Evolutionary conservation across 2,888 invertebrate genomes (phyloP).

Genomic region (Exephanes ischioxanthus): DNA sequence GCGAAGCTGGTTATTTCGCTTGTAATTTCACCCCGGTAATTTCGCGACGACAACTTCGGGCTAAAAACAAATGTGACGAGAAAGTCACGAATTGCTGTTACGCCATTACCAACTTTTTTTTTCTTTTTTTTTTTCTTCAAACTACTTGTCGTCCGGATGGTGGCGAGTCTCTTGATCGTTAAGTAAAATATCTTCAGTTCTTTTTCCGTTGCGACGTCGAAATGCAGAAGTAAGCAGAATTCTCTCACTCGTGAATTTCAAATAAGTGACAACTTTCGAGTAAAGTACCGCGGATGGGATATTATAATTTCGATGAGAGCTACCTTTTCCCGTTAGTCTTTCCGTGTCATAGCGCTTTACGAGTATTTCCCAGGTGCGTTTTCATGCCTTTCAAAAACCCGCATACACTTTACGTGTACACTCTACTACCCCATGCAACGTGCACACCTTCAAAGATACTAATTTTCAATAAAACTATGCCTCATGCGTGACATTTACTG

Average conservation of each 20-base stretch:
- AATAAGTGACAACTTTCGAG: conserved; percentile 57
- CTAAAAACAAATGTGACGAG: too few species aligned
- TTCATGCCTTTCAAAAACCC: conserved; percentile 33
- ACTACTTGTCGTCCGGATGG: too few species aligned
- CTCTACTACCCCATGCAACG: too few species aligned
- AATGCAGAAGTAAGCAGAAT: conserved; percentile 43
- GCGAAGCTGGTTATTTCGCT: too few species aligned
- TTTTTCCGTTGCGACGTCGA: neutral
- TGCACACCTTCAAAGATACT: neutral
- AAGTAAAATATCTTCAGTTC: neutral
- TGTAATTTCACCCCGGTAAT: too few species aligned
- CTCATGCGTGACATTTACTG: too few species aligned
- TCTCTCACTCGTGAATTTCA: conserved; percentile 53
- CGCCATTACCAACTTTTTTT: too few species aligned
- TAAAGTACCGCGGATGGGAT: conserved; percentile 35
- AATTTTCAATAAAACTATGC: conserved; percentile 12
- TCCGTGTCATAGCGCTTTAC: conserved; percentile 12
- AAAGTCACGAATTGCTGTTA: too few species aligned
- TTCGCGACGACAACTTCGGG: too few species aligned
- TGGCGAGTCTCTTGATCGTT: neutral
- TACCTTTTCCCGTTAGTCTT: conserved; percentile 3
- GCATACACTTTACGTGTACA: neutral
- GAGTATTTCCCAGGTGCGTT: conserved; percentile 35
- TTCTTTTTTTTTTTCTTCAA: too few species aligned
- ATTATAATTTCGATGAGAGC: conserved; percentile 54